Evolutionary conservation across 2,888 invertebrate species (phyloP), one percentile per base, ranked within the genome.

Genomic region (Parasteatoda lunata): DNA sequence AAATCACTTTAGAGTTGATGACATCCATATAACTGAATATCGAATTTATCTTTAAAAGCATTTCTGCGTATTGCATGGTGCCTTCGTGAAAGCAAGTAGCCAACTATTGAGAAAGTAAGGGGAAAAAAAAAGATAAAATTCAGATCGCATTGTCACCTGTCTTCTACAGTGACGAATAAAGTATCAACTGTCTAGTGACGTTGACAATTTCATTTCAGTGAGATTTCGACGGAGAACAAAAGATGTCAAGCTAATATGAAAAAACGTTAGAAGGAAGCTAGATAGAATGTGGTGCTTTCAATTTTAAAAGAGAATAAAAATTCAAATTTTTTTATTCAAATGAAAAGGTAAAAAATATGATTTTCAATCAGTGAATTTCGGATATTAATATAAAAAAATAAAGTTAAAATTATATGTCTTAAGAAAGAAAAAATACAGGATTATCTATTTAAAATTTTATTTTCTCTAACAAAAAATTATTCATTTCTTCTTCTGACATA

Each of bases 91-190:
- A 49, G 71, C 64, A 79, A 79, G 71, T 79, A 79, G 79, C 70
- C 47, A 64, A 59, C 70, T 70, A 64, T 79, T 79, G 59, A 11
- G 59, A 48, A n/a, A 5, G 51, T 66, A n/a, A 59, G 13, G 13
- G n/a, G n/a, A n/a, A 59, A 59, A 66, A 30, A 11, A 59, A 59
- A 70, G 51, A 65, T 65, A 48, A 13, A 15, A 47, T 49, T 79
- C 54, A 79, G 70, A 79, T 79, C 64, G 79, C 70, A 79, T 71
- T 79, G 79, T 79, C 79, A 79, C 79, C 79, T 79, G 79, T 71
- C 71, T n/a, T n/a, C 71, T 54, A 15, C 64, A 64, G 70, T 79
- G 79, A 79, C 54, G 71, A 64, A 70, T 79, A 79, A 79, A 79
- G 71, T 79, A 79, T 79, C 79, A 79, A 64, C 79, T 64, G 71